phyloP scores from a whole-genome alignment of 2,113 vertebrate species.

The Cyanoderma ruficeps region DNA sequence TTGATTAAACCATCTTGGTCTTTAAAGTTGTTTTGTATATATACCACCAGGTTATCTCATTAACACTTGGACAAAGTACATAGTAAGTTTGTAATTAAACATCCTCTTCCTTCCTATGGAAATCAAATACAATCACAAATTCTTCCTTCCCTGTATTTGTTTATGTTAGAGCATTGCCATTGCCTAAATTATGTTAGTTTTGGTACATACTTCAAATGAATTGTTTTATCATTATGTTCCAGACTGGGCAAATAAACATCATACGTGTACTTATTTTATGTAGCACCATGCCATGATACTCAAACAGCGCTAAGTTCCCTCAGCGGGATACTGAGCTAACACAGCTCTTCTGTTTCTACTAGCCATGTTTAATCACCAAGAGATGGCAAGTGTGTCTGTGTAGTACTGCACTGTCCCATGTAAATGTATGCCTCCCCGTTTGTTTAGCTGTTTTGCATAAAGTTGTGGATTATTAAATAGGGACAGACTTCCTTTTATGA shows the following conservation, averaged over 20 bases:
- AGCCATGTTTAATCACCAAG: background rate
- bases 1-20: conserved; percentile 16
- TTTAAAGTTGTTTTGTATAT: conserved; percentile 65
- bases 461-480: background rate
- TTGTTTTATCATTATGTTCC: conserved; percentile 42
- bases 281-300: background rate
- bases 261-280: background rate
- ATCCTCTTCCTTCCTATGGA: conserved; percentile 61
- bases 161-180: conserved; percentile 5
- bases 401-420: background rate
- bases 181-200: conserved; percentile 48
- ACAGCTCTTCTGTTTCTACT: background rate
- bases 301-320: background rate
- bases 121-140: conserved; percentile 46
- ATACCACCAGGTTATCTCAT: background rate
- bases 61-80: conserved; percentile 68
- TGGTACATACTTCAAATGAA: conserved; percentile 64
- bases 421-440: background rate
- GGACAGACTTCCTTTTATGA: background rate
- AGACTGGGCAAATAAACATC: conserved; percentile 37
- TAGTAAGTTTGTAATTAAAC: conserved; percentile 60
- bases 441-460: background rate
- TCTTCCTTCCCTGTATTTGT: conserved; percentile 55
- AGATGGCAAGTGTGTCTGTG: background rate
- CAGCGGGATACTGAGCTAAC: background rate